Conservation (phyloP, 2,113 vertebrate genomes). For the Zootoca vivipara region DNA sequence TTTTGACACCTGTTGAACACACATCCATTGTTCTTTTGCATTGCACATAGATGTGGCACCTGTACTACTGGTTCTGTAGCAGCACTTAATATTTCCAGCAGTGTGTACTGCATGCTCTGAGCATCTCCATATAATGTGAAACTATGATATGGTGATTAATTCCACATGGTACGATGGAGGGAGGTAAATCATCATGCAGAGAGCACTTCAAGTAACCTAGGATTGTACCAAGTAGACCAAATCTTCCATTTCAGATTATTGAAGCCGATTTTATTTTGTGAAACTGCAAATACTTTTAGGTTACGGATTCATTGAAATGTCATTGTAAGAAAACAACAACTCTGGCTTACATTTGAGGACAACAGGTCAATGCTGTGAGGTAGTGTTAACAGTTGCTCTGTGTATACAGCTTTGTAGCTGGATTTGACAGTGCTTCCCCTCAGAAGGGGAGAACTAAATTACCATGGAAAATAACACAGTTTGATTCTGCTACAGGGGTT, state of each 20-base stretch:
- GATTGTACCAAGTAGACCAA: neutral
- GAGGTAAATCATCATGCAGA: neutral
- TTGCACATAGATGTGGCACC: neutral
- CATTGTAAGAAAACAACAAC: conserved; percentile 30
- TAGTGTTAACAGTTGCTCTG: conserved; percentile 10
- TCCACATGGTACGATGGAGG: neutral
- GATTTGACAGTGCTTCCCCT: conserved; percentile 2
- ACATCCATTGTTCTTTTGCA: neutral
- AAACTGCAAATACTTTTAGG: neutral
- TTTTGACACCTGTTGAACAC: too few species aligned
- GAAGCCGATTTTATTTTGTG: neutral
- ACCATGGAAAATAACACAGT: conserved; percentile 27
- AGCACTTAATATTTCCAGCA: neutral
- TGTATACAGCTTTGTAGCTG: neutral
- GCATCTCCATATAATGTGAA: neutral
- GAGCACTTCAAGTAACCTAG: neutral
- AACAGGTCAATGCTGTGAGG: conserved; percentile 31
- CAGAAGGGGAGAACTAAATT: conserved; percentile 35
- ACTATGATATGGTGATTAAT: neutral
- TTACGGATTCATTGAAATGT: neutral
- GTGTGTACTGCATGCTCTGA: neutral
- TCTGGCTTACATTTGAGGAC: neutral
- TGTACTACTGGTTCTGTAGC: neutral
- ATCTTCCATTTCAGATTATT: neutral
- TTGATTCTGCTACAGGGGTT: conserved; percentile 40